phyloP scores from a whole-genome alignment of 2,113 vertebrate genomes.

The Neomonachus schauinslandi region DNA sequence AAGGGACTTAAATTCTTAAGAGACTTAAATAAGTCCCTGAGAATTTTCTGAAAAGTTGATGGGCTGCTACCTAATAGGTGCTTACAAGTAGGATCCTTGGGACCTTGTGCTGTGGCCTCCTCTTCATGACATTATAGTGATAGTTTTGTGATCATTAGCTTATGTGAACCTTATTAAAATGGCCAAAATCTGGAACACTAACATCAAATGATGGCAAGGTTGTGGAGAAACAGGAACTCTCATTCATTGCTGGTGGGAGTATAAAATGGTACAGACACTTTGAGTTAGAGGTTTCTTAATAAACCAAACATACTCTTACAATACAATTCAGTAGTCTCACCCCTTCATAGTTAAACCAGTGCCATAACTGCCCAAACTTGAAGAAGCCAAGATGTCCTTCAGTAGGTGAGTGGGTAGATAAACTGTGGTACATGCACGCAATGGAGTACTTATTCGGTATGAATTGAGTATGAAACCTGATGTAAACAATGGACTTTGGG shows the following conservation, averaged over 20 bases:
- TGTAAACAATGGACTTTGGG: neutral
- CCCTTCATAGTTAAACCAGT: neutral
- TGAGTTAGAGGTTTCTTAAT: neutral
- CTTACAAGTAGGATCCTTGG: too few relatives aligned
- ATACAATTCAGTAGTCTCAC: neutral
- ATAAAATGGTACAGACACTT: neutral
- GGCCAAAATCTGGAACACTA: neutral
- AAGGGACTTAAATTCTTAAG: neutral
- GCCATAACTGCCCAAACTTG: neutral
- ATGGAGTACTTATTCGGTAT: neutral
- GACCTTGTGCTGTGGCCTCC: neutral
- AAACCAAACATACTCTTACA: neutral
- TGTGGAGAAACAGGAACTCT: neutral
- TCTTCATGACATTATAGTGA: neutral
- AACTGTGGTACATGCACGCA: neutral
- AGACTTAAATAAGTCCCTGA: neutral
- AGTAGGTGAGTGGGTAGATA: neutral
- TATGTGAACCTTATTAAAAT: neutral
- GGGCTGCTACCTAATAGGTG: accelerated
- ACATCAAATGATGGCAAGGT: neutral
- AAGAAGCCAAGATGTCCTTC: neutral
- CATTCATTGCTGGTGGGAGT: neutral
- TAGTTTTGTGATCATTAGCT: neutral
- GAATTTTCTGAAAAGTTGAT: neutral
- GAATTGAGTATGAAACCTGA: neutral